Conservation (phyloP, 2,797 vertebrate genomes). For the Petrocephalus sullivani region DNA sequence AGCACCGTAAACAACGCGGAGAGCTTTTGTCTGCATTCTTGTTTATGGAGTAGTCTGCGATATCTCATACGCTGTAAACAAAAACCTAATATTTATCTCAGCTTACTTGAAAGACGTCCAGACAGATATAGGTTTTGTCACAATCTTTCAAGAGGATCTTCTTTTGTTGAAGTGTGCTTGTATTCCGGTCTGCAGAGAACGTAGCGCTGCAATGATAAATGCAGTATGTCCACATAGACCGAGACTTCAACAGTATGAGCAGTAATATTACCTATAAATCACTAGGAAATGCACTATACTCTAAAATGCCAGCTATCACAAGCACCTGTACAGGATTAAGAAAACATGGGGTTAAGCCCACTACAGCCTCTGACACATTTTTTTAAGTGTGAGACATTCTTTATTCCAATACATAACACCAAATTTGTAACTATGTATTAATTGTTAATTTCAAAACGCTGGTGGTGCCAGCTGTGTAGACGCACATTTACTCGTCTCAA, state of each 20-base stretch:
- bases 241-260: background rate
- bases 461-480: background rate
- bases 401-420: background rate
- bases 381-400: background rate
- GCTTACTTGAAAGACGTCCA: constrained; percentile 10
- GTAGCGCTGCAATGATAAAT: background rate
- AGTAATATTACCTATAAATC: background rate
- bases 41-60: constrained; percentile 13
- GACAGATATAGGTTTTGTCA: background rate
- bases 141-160: constrained; percentile 6
- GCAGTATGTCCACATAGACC: background rate
- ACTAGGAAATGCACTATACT: background rate
- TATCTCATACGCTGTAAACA: background rate
- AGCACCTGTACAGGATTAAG: background rate
- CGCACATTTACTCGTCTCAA: background rate
- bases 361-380: background rate
- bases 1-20: background rate
- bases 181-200: background rate
- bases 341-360: background rate
- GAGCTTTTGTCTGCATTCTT: background rate
- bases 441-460: background rate
- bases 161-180: background rate
- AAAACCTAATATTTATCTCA: constrained; percentile 15
- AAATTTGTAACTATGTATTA: background rate
- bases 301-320: background rate